Evolutionary conservation across 1,140 invertebrate genomes (phyloP), one percentile per base, ranked within the genome.

Genomic region (Drosophila trapezifrons): DNA sequence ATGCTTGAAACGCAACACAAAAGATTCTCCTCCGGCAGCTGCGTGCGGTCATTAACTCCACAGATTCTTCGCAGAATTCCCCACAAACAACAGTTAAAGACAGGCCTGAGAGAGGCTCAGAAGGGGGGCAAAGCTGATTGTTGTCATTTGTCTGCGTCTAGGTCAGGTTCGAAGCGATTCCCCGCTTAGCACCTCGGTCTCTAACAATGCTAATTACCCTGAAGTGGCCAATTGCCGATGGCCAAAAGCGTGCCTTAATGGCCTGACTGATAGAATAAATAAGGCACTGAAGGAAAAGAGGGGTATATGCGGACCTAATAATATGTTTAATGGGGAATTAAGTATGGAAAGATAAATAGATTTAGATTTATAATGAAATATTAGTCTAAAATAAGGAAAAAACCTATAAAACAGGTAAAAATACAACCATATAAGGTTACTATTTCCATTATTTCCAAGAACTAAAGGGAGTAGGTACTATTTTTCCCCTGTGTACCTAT

Each of bases 41-140:
- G 72, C 76, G 45, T 75, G 40, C 59, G 83, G 72, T 87, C 84
- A 83, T 83, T 87, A 87, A 74, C 84, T 70, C 45, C 45, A 17
- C 29, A n/a, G 38, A 70, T 76, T 87, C 85, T 51, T 67, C 52
- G 46, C 51, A 62, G 22, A 64, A 62, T 29, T 54, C 42, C 25
- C 56, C 72, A 52, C 22, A 54, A 67, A 43, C 32, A 49, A 78
- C 58, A 43, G 51, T 60, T 38, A 45, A 54, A 46, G 37, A 32
- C 29, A 64, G 40, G 17, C 37, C 25, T 49, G 22, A 37, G 37
- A 9, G 49, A 54, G 51, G 25, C 18, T 46, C 46, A 5, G 17
- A 15, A 9, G 40, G 8, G 29, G 7, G 8, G 35, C 46, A 52
- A 66, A 40, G 57, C 45, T 65, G 54, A 46, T 66, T 72, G 54